Conservation (phyloP, 2,797 vertebrate species). For the Neosalanx taihuensis region DNA sequence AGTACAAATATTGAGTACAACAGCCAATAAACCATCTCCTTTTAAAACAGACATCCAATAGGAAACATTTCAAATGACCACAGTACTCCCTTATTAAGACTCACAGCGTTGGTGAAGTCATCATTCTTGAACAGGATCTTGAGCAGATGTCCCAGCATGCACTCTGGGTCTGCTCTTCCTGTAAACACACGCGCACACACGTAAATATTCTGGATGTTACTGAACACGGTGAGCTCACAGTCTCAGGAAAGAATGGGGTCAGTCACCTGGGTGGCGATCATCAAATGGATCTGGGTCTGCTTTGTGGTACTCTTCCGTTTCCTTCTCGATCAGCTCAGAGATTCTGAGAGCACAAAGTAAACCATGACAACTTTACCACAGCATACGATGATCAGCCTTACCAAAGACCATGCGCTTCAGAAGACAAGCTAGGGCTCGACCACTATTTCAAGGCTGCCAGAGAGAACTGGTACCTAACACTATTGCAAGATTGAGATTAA, state of each 20-base stretch:
- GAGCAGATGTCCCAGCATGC: conserved; percentile 93
- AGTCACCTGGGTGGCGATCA: conserved; percentile 91
- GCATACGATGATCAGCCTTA: background rate
- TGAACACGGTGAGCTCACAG: background rate
- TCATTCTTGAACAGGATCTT: conserved; percentile 93
- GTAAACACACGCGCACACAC: background rate
- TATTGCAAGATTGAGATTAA: too few relatives aligned
- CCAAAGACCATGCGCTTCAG: conserved; percentile 4
- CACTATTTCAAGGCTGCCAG: background rate
- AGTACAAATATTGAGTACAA: background rate
- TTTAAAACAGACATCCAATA: background rate
- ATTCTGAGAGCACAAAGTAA: conserved; percentile 72
- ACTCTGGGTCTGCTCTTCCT: conserved; percentile 90
- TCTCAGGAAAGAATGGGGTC: background rate
- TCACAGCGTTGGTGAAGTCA: conserved; percentile 94
- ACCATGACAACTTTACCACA: background rate
- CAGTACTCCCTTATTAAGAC: background rate
- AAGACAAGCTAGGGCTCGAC: background rate
- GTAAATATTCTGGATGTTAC: background rate
- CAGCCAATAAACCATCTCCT: background rate
- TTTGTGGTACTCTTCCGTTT: conserved; percentile 91
- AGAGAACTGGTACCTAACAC: background rate
- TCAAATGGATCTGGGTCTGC: conserved; percentile 96
- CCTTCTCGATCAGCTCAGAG: conserved; percentile 90
- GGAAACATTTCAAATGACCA: background rate